These are phyloP conservation scores for Mola mola DNA, from an alignment of 2,113 vertebrate genomes.

Conservation along the genomic window DNA sequence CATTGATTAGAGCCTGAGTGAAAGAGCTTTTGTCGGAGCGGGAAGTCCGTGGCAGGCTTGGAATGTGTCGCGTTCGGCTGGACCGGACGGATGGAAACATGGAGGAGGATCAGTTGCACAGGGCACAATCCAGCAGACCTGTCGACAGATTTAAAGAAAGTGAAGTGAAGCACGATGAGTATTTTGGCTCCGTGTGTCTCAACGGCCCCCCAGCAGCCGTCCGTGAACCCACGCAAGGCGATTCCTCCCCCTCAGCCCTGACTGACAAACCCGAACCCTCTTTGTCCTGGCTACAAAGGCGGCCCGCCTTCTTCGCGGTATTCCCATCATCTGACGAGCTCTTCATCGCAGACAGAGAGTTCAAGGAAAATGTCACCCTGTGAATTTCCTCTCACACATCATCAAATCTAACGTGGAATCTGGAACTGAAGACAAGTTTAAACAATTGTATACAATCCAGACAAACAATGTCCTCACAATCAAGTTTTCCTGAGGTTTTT, in stretches of 20 bases:
- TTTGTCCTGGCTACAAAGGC: slow-evolving; percentile 18
- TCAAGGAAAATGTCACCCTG: slow-evolving; percentile 2
- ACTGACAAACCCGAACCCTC: not conserved
- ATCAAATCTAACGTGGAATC: no score
- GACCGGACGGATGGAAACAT: not conserved
- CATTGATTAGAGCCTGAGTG: slow-evolving; percentile 29
- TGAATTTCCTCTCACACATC: no score
- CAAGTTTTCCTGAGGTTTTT: no score
- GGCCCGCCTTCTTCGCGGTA: not conserved
- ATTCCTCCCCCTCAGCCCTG: not conserved
- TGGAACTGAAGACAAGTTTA: no score
- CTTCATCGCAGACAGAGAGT: not conserved
- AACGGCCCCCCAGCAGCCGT: no score
- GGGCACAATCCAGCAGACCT: no score
- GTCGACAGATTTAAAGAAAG: no score
- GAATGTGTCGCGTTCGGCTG: not conserved
- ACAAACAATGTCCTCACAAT: no score
- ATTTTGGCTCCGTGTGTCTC: no score
- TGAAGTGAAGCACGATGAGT: no score
- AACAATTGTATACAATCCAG: no score
- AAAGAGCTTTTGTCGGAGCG: slow-evolving; percentile 12
- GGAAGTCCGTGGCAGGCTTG: not conserved
- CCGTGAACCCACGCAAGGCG: slow-evolving; percentile 2
- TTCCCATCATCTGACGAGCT: slow-evolving; percentile 4
- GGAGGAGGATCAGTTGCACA: not conserved